Evolutionary conservation across 2,797 vertebrate species (phyloP).

Genomic region (Diplodus puntazzo): DNA sequence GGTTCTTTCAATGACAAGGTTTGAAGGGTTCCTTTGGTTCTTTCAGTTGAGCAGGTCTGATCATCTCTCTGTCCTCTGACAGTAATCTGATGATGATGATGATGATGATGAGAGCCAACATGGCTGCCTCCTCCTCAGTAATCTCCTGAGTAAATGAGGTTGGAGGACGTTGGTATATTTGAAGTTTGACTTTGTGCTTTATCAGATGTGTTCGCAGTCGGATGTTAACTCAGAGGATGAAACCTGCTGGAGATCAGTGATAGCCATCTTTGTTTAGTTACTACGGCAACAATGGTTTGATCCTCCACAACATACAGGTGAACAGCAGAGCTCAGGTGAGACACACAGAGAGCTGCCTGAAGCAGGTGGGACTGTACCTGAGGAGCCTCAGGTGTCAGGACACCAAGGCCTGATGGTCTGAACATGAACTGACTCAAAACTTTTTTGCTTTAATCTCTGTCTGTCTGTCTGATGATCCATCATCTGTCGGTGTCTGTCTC

Average conservation of each 20-base stretch:
- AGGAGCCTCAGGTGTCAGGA: no score
- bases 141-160: slow-evolving; percentile 50
- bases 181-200: slow-evolving; percentile 35
- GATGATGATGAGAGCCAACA: neutral
- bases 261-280: slow-evolving; percentile 14
- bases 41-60: neutral
- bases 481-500: slow-evolving; percentile 23
- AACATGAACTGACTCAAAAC: no score
- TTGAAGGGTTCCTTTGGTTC: neutral
- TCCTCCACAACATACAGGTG: neutral
- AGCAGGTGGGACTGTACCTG: no score
- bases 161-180: slow-evolving; percentile 42
- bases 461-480: slow-evolving; percentile 27
- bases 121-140: neutral
- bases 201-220: slow-evolving; percentile 25
- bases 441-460: no score
- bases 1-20: neutral
- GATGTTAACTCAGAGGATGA: slow-evolving; percentile 34
- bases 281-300: slow-evolving; percentile 6
- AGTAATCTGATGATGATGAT: slow-evolving; percentile 2
- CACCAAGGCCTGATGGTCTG: no score
- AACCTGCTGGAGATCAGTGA: slow-evolving; percentile 26
- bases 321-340: neutral
- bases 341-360: no score
- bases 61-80: neutral